These are phyloP conservation scores for Hydrolagus affinis DNA, from an alignment of 2,113 vertebrate species.

Conservation along the genomic window DNA sequence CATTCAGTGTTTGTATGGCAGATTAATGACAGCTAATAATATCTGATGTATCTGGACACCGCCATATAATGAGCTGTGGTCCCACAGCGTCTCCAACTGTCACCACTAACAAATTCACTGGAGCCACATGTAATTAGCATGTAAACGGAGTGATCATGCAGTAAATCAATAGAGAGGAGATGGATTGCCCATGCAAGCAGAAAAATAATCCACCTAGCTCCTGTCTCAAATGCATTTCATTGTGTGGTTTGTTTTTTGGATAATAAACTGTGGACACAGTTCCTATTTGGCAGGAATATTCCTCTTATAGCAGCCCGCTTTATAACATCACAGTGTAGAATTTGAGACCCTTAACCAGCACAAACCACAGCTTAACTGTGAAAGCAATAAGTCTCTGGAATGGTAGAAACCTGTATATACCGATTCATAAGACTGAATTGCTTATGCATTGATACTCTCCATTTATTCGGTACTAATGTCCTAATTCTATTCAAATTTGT, in stretches of 20 bases:
- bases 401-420: background rate
- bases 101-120: constrained; percentile 97
- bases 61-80: constrained; percentile 94
- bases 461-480: background rate
- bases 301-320: constrained; percentile 44
- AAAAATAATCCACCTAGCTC: constrained; percentile 65
- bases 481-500: background rate
- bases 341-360: background rate
- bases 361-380: background rate
- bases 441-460: background rate
- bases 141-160: constrained; percentile 79
- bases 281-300: constrained; percentile 99
- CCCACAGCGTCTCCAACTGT: constrained; percentile 90
- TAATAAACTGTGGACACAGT: constrained; percentile 88
- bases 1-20: constrained; percentile 71
- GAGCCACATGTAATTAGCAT: constrained; percentile 87
- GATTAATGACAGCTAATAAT: constrained; percentile 99
- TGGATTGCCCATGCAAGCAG: constrained; percentile 61
- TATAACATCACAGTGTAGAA: background rate
- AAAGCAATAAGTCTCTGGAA: background rate
- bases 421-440: background rate
- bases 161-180: constrained; percentile 80
- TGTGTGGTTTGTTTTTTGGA: constrained; percentile 75
- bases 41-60: constrained; percentile 98
- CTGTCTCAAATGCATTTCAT: constrained; percentile 68